Percentiles rank a stretch among this genome's conserved stretches.
These are phyloP conservation scores for Ornithoptera priamus DNA, from an alignment of 2,888 invertebrate genomes.

Conservation along the genomic window DNA sequence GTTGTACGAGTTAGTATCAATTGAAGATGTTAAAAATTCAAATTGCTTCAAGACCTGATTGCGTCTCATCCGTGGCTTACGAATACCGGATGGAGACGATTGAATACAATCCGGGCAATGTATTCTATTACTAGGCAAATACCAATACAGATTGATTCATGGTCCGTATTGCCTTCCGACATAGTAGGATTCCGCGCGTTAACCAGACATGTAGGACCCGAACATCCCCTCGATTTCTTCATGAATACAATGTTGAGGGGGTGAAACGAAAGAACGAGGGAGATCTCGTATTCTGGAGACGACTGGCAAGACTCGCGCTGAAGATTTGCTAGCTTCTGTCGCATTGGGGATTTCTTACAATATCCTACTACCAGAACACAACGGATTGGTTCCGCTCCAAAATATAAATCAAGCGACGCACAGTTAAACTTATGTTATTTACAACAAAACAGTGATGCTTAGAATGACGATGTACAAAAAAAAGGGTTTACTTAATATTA, in stretches of 20 bases:
- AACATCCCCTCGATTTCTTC: neutral
- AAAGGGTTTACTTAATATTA: neutral
- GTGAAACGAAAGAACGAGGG: neutral
- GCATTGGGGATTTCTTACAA: constrained; percentile 28
- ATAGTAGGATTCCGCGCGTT: constrained; percentile 42
- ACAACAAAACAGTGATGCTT: neutral
- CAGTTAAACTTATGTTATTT: constrained; percentile 19
- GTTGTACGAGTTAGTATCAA: constrained; percentile 1
- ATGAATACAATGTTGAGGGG: neutral
- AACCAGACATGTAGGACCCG: constrained; percentile 13
- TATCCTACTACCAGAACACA: constrained; percentile 12
- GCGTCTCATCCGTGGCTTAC: constrained; percentile 22
- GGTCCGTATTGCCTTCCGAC: constrained; percentile 73
- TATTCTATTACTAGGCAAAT: constrained; percentile 29
- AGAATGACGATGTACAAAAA: constrained; percentile 1
- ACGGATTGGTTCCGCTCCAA: constrained; percentile 13
- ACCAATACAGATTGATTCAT: constrained; percentile 65
- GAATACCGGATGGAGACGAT: constrained; percentile 25
- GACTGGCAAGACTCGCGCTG: constrained; percentile 17
- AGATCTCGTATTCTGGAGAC: constrained; percentile 16
- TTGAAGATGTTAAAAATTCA: constrained; percentile 20
- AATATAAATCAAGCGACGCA: constrained; percentile 23
- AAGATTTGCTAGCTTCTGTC: constrained; percentile 27
- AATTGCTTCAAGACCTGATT: constrained; percentile 24
- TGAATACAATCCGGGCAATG: constrained; percentile 25